Conservation (phyloP, 2,113 vertebrate genomes). For the Phaethornis superciliosus region DNA sequence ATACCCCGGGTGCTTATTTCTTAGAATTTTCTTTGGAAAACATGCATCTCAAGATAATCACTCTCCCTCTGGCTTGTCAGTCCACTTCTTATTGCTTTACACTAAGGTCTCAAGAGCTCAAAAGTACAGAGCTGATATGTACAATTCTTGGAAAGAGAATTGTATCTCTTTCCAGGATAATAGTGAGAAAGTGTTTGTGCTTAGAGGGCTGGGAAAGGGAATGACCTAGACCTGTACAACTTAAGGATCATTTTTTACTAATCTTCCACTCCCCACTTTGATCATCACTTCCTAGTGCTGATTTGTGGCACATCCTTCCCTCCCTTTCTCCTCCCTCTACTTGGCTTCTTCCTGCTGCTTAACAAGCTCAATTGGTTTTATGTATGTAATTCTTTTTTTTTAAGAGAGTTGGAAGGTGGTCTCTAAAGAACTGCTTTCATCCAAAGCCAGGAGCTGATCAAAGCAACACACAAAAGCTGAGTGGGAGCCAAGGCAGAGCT, state of each 20-base stretch:
- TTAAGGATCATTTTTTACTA: background rate
- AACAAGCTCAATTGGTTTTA: conserved; percentile 55
- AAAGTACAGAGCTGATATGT: background rate
- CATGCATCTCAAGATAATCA: background rate
- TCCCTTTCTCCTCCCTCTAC: conserved; percentile 30
- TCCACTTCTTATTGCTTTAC: background rate
- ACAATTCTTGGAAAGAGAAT: background rate
- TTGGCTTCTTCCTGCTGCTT: conserved; percentile 50
- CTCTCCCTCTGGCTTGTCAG: background rate
- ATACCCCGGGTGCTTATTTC: background rate
- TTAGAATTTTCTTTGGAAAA: background rate
- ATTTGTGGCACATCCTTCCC: conserved; percentile 28
- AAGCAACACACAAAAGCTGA: conserved; percentile 39
- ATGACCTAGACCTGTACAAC: background rate
- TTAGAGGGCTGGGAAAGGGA: background rate
- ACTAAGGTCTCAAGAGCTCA: background rate
- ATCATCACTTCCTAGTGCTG: background rate
- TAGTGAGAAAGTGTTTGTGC: background rate
- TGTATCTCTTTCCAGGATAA: background rate
- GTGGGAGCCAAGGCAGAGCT: conserved; percentile 25
- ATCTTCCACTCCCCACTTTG: conserved; percentile 8
- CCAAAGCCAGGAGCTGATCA: conserved; percentile 52
- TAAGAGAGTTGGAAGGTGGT: conserved; percentile 42
- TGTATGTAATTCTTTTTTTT: conserved; percentile 29
- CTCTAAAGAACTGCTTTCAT: conserved; percentile 51